phyloP scores from a whole-genome alignment of 1,140 invertebrate genomes.

The Probaryconus sp. region DNA sequence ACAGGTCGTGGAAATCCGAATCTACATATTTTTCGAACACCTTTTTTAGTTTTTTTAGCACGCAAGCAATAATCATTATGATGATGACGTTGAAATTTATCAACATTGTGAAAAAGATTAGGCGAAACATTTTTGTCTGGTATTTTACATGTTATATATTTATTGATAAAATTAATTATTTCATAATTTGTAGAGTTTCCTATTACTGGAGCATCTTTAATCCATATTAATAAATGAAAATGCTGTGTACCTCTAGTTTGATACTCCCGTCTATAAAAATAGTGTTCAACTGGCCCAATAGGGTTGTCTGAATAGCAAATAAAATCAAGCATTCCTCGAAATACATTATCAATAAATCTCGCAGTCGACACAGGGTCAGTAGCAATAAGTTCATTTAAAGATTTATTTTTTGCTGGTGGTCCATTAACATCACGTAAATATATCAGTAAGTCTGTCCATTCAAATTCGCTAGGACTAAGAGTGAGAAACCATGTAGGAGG shows the following conservation, averaged over 20 bases:
- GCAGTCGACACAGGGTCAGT: conserved; percentile 57
- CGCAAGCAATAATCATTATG: no score
- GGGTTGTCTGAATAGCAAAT: conserved; percentile 49
- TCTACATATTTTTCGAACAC: no score
- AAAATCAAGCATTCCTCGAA: conserved; percentile 58
- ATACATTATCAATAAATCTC: conserved; percentile 57
- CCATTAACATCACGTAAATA: conserved; percentile 47
- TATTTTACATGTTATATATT: no score
- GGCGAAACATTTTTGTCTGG: no score
- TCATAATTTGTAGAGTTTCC: neutral
- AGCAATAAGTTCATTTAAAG: conserved; percentile 50
- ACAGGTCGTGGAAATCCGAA: no score
- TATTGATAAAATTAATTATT: no score
- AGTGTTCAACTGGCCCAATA: conserved; percentile 55
- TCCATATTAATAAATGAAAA: conserved; percentile 53
- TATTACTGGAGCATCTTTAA: conserved; percentile 42
- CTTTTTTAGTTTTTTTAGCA: no score
- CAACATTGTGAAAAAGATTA: neutral
- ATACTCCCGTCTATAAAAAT: conserved; percentile 56
- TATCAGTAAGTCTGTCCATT: conserved; percentile 57
- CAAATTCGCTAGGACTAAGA: conserved; percentile 68
- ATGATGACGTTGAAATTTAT: no score
- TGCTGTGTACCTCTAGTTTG: conserved; percentile 45
- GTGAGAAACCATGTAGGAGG: conserved; percentile 72
- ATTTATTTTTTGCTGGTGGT: conserved; percentile 18